A percentile compares a stretch with the other conserved stretches of the same genome.
These are phyloP conservation scores for Melitaea cinxia DNA, from an alignment of 1,140 invertebrate species.

Conservation along the genomic window DNA sequence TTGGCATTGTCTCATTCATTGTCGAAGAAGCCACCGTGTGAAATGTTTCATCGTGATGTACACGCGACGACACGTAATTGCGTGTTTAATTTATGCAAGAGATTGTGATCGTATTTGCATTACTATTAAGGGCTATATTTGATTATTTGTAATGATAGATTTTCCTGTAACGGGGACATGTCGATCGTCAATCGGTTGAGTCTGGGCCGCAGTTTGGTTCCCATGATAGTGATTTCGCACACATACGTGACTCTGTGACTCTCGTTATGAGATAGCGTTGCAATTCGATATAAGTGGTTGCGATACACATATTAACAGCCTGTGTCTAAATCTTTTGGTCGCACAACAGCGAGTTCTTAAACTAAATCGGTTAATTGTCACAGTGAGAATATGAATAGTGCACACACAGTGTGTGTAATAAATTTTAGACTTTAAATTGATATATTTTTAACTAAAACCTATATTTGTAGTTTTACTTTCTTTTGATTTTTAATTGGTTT, in stretches of 20 bases:
- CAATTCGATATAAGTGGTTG: conserved; percentile 18
- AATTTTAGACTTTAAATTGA: no score
- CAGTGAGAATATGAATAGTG: no score
- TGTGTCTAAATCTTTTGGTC: not conserved
- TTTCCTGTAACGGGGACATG: conserved; percentile 47
- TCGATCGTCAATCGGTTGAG: conserved; percentile 58
- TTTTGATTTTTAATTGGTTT: no score
- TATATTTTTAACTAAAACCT: no score
- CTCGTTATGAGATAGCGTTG: conserved; percentile 21
- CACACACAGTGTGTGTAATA: no score
- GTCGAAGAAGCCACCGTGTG: conserved; percentile 55
- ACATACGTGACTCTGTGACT: conserved; percentile 52
- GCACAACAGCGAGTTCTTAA: not conserved
- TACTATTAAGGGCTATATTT: not conserved
- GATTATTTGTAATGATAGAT: conserved; percentile 2
- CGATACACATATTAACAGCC: not conserved
- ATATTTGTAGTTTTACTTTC: no score
- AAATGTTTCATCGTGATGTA: conserved; percentile 59
- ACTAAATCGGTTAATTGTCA: no score
- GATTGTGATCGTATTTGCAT: not conserved
- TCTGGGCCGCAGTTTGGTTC: conserved; percentile 44
- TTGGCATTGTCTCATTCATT: conserved; percentile 37
- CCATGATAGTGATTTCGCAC: conserved; percentile 62
- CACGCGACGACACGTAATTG: not conserved
- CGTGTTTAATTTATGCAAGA: not conserved